Base-by-base conservation (phyloP, 2,113 vertebrate species). In the Verasper variegatus region DNA sequence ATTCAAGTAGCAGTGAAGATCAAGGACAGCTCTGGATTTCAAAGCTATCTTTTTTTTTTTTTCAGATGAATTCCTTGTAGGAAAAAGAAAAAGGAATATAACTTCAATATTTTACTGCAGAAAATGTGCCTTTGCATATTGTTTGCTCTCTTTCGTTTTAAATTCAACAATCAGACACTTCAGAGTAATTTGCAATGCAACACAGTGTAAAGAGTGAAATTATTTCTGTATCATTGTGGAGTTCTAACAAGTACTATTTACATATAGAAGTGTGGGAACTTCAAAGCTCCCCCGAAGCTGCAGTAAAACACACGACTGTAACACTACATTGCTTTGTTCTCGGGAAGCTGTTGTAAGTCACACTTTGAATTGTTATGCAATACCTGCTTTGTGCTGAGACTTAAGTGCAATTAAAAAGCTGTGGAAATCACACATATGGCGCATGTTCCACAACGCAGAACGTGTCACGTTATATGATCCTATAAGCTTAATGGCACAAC, bases 21-120 rank as follows among this genome's bases (percentile, higher is more conserved):
- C 83, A 89, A 84, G 81, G 80, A 76, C 71, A 65, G 65, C 40
- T 11, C 27, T 51, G 26, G 21, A 72, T 87, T 78, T 87, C 80
- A 87, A 78, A 87, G 78, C 70, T 15, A 4, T 74, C 52, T 59
- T 15, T 55, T 40, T 51, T 68, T 42, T 20, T 61, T 21, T n/a
- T 56, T 14, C 27, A 27, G 15, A 67, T 4, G 8, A 76, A 71
- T 35, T 18, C n/a, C 23, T 26, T 63, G 8, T 20, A 70, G 27
- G 14, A 47, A 66, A 45, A 49, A 51, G 45, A 40, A 1, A 51
- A 42, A 12, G 2, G 1, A 12, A 10, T 60, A 17, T 13, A 35
- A 31, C 20, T 31, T 58, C 11, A 69, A 55, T 65, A 52, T 55
- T 59, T 71, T 20, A 60, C 59, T 42, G 42, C 51, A 62, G 17